Base-by-base conservation (phyloP, 2,797 vertebrate species). In the Macroramphosus scolopax region DNA sequence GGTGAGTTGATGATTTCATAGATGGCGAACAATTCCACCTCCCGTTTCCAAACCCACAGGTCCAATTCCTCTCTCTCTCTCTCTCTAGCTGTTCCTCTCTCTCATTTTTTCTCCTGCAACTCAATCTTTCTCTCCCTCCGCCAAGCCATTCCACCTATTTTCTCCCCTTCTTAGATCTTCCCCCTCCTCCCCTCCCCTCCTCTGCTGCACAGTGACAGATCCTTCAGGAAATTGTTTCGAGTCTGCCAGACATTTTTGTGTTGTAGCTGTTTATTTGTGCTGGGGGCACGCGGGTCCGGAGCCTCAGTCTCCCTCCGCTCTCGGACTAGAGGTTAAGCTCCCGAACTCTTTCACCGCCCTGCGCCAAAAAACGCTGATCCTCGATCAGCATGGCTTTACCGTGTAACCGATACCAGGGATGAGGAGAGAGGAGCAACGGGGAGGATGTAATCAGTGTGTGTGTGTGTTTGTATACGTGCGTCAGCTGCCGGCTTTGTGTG, bases 211-310 rank as follows among this genome's bases (percentile, higher is more conserved):
- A 64, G 71, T 75, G 82, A 82, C 84, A 77, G 81, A 86, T 86
- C 77, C 80, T 79, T 69, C 77, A 88, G 86, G 84, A 88, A 87
- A 88, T 85, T 84, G 84, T 86, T 86, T 84, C 28, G 45, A 75
- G 75, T 71, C 77, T 71, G 77, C 76, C 69, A 80, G 82, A 77
- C 78, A 74, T 83, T 77, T 77, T 81, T 78, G 59, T 67, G 68
- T 75, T 75, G 63, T 82, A 70, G 72, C 80, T 82, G 81, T 87
- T 88, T 88, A 84, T 88, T 88, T 84, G 76, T 61, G 72, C 62
- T 82, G 51, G 53, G 64, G 71, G 55, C 37, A 49, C 29, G 3
- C 40, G 59, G 39, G 41, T 53, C 51, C 33, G 13, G 48, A 60
- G 62, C 40, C 42, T 39, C 49, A 1, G 35, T 46, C 61, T 66